These are phyloP conservation scores for Aphodius granarius DNA, from an alignment of 2,888 invertebrate genomes.

Conservation along the genomic window DNA sequence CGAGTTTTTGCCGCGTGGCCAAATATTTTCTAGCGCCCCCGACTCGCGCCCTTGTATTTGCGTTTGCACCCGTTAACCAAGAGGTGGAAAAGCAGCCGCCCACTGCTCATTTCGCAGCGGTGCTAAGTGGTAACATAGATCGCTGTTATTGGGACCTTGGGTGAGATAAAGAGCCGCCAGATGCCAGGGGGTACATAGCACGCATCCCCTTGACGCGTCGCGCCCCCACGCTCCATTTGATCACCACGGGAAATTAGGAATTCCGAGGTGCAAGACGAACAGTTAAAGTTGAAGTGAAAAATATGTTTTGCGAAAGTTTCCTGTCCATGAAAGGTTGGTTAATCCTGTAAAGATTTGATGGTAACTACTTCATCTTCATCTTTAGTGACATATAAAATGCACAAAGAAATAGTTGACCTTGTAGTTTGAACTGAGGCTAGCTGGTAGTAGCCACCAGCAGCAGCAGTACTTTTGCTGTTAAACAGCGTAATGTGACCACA, in stretches of 20 bases:
- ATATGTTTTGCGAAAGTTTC: not conserved
- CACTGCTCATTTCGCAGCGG: conserved; percentile 34
- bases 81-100: conserved; percentile 25
- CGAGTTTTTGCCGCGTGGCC: not conserved
- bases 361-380: no score
- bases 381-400: no score
- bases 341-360: no score
- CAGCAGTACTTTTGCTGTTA: no score
- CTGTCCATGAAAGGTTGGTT: no score
- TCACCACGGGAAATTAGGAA: not conserved
- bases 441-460: no score
- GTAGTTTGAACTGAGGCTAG: no score
- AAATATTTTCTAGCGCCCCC: not conserved
- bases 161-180: conserved; percentile 40
- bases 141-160: conserved; percentile 41
- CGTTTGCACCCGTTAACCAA: not conserved
- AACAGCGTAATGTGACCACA: no score
- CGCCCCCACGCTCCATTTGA: not conserved
- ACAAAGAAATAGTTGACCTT: no score
- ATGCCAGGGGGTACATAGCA: conserved; percentile 17
- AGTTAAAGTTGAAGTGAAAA: not conserved
- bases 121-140: conserved; percentile 40
- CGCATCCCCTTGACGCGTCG: not conserved
- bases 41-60: not conserved
- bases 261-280: not conserved